These are phyloP conservation scores for Malurus leucopterus DNA, from an alignment of 2,797 vertebrate species.

Conservation along the genomic window DNA sequence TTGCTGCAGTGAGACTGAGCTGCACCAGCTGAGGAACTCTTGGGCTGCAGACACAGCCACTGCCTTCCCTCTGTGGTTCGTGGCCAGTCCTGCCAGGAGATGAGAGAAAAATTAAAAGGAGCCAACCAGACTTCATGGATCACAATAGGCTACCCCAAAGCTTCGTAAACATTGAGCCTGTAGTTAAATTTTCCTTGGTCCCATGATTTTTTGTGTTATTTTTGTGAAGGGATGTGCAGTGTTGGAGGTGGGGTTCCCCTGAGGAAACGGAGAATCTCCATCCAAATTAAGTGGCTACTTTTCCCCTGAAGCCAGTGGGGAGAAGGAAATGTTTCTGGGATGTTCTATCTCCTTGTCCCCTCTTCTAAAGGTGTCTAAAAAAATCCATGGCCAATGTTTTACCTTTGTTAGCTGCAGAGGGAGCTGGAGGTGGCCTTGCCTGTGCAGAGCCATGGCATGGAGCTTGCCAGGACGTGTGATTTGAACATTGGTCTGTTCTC, in stretches of 20 bases:
- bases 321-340: background rate
- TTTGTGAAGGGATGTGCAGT: background rate
- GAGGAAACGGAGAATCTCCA: background rate
- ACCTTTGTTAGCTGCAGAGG: background rate
- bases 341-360: background rate
- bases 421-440: background rate
- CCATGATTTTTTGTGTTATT: background rate
- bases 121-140: background rate
- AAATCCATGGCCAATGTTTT: background rate
- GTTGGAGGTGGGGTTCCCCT: background rate
- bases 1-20: background rate
- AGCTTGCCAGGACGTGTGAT: background rate
- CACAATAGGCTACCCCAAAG: background rate
- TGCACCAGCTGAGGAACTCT: background rate
- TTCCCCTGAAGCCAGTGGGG: background rate
- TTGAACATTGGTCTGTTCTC: background rate
- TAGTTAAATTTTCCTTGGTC: background rate
- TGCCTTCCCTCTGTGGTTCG: background rate
- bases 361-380: background rate
- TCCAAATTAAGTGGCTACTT: background rate
- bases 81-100: background rate
- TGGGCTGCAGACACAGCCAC: background rate
- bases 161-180: accelerated
- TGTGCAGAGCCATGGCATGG: background rate
- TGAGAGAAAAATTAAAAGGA: background rate